Evolutionary conservation across 92 coral and sea anemone species (phyloP).

Genomic region (Palythoa caribaeorum): DNA sequence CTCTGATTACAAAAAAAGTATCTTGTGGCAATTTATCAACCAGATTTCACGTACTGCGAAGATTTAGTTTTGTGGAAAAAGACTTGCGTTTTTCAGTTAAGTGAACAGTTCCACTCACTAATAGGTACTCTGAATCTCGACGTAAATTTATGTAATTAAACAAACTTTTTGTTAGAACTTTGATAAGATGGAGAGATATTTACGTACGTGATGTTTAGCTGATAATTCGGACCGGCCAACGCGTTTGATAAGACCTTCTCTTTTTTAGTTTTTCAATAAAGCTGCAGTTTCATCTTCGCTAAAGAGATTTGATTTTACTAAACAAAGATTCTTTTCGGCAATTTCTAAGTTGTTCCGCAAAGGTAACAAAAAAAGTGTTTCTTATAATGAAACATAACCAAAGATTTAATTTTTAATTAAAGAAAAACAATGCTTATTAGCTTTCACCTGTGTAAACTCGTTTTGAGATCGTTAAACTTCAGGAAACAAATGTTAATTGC

Average conservation of each 20-base stretch:
- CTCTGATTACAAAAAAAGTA: not conserved
- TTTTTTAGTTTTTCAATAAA: not conserved
- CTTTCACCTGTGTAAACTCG: not conserved
- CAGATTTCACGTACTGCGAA: not conserved
- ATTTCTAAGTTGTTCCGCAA: not conserved
- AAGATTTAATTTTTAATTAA: constrained; percentile 26
- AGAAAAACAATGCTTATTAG: constrained; percentile 18
- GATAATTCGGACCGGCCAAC: not conserved
- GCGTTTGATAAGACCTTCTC: not conserved
- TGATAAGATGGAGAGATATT: not conserved
- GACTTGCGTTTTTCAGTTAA: not conserved
- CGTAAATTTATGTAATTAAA: not conserved
- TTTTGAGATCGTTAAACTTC: not conserved
- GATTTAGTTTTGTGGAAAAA: not conserved
- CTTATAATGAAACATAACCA: constrained; percentile 5
- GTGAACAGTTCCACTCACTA: not conserved
- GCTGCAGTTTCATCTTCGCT: not conserved
- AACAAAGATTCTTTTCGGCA: not conserved
- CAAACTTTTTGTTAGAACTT: not conserved
- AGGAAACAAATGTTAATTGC: not conserved
- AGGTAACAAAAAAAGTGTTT: not conserved
- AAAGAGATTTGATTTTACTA: not conserved
- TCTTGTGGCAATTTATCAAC: not conserved
- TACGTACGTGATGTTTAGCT: not conserved
- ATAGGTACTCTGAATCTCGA: not conserved